Conservation (phyloP, 1,140 invertebrate genomes). For the Eumaeus atala region DNA sequence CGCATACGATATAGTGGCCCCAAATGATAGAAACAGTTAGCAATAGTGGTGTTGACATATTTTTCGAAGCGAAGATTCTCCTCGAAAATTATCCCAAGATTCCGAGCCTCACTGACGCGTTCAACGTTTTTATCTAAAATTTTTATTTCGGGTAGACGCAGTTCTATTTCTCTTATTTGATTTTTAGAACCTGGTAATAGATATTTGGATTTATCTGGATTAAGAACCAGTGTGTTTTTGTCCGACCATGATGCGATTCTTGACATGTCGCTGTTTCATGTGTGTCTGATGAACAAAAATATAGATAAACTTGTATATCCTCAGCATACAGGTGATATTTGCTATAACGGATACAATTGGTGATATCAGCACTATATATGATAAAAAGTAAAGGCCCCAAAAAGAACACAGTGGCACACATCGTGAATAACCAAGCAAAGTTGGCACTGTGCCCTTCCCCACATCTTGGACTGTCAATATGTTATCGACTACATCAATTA, state of each 20-base stretch:
- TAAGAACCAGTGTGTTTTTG: neutral
- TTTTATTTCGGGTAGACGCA: neutral
- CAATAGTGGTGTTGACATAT: neutral
- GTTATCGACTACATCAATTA: too few relatives aligned
- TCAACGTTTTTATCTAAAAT: neutral
- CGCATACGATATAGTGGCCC: neutral
- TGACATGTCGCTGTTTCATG: neutral
- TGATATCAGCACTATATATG: conserved; percentile 13
- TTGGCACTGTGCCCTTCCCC: too few relatives aligned
- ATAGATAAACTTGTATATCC: conserved; percentile 15
- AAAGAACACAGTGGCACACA: conserved; percentile 15
- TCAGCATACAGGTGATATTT: conserved; percentile 17
- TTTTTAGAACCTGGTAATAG: neutral
- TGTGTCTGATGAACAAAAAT: conserved; percentile 3
- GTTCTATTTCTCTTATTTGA: neutral
- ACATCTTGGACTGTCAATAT: too few relatives aligned
- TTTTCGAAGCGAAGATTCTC: neutral
- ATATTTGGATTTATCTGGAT: neutral
- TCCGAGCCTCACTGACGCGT: neutral
- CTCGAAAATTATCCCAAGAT: neutral
- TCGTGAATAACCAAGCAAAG: neutral
- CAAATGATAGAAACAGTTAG: neutral
- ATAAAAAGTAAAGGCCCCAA: conserved; percentile 12
- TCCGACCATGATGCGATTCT: neutral
- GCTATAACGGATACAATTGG: conserved; percentile 5